These are phyloP conservation scores for Xenus cinereus DNA, from an alignment of 2,113 vertebrate species.

Conservation along the genomic window DNA sequence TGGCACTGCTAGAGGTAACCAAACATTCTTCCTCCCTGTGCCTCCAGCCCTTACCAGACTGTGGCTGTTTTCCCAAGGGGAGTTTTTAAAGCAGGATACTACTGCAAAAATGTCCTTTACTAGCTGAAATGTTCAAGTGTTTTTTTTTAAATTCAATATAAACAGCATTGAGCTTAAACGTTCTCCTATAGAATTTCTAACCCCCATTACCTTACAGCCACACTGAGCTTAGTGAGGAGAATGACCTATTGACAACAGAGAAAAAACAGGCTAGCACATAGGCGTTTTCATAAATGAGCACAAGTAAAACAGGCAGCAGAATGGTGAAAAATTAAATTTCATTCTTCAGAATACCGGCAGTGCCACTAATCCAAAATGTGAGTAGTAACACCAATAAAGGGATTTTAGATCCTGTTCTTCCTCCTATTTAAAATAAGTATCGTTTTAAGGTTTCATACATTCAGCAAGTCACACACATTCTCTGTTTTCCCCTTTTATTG, in stretches of 20 bases:
- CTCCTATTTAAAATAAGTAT: neutral
- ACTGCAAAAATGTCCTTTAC: neutral
- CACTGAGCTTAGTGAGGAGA: neutral
- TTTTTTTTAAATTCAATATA: neutral
- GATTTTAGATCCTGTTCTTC: neutral
- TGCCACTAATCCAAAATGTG: neutral
- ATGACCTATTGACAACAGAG: neutral
- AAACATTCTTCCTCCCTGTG: neutral
- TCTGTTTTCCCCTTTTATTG: neutral
- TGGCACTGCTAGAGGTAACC: neutral
- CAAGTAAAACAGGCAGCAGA: neutral
- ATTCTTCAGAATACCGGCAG: neutral
- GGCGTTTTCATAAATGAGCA: neutral
- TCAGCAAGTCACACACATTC: neutral
- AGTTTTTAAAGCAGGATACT: neutral
- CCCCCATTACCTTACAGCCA: neutral
- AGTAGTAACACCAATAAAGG: neutral
- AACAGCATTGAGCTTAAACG: neutral
- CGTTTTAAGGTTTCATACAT: neutral
- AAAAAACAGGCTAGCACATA: neutral
- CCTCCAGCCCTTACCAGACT: neutral
- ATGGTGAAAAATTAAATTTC: neutral
- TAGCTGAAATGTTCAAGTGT: neutral
- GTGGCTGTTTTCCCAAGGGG: neutral
- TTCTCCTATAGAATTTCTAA: neutral